Evolutionary conservation across 2,888 invertebrate genomes (phyloP), one percentile per base, ranked within the genome.

Genomic region (Colostygia pectinataria): DNA sequence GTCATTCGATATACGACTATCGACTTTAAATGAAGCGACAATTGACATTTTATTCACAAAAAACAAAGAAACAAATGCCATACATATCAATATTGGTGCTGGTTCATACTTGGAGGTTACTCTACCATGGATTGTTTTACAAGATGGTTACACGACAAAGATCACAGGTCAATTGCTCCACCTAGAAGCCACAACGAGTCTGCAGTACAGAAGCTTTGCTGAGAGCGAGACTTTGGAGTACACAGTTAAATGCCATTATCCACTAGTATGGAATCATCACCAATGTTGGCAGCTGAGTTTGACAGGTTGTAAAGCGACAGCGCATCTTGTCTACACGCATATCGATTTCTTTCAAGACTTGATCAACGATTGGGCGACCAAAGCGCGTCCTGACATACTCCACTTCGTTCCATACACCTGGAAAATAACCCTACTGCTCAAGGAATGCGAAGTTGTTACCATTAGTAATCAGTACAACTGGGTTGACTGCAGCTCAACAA

Each of bases 321-420:
- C 96, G 8, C 96, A 96, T 77, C 93, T 99, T 46, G 96, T 99
- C 49, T 99, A 97, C 79, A 95, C 96, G 56, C 99, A 99, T 80
- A 99, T 99, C 84, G 95, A 96, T 77, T 99, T 99, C 84, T 97
- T 99, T 78, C 95, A 96, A 88, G 99, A 98, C 90, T 91, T 99
- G 73, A 94, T 98, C 14, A 97, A 98, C 71, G 99, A 99, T 77
- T 99, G 99, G 99, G 94, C 97, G 0, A 95, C 94, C 48, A 99
- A 99, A 92, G 94, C 96, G 4, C 93, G 95, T 8, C 97, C 99
- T 0, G 99, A 99, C 78, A 93, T 99, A 43, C 91, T 97, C 46
- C 95, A 96, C 71, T 99, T 99, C 87, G 95, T 99, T 42, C 99
- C 99, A 1, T 99, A 98, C 81, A 98, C 98, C 0, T 99, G 98